phyloP scores from a whole-genome alignment of 2,888 invertebrate species.

The Ganaspis brasiliensis region DNA sequence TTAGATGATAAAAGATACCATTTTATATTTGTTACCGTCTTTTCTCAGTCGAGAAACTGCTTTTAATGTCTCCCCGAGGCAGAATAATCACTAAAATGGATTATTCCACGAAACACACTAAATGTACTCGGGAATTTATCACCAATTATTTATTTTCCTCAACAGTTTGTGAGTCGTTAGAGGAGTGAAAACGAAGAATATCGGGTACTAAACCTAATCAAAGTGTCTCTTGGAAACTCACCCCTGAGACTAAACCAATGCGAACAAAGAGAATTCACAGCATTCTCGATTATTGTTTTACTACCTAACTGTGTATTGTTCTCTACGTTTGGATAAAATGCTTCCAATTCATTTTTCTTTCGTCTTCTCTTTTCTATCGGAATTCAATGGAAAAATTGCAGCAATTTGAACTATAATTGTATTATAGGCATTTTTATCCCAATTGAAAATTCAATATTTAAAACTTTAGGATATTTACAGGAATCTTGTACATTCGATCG shows the following conservation, averaged over 20 bases:
- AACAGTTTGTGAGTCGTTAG: constrained; percentile 3
- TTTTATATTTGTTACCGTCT: neutral
- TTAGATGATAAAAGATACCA: neutral
- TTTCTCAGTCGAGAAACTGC: neutral
- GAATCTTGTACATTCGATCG: no score
- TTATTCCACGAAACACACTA: constrained; percentile 28
- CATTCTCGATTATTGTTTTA: constrained; percentile 21
- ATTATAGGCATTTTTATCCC: neutral
- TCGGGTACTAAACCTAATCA: constrained; percentile 10
- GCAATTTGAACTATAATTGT: constrained; percentile 1
- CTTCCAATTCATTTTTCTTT: neutral
- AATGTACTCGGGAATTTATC: constrained; percentile 19
- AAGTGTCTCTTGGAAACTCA: constrained; percentile 17
- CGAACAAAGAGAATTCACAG: constrained; percentile 8
- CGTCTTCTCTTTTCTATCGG: neutral
- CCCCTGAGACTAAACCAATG: constrained; percentile 14
- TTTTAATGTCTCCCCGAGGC: constrained; percentile 18
- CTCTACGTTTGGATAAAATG: constrained; percentile 3
- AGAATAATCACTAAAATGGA: constrained; percentile 23
- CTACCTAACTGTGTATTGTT: constrained; percentile 7
- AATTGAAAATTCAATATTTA: no score
- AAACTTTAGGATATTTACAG: no score
- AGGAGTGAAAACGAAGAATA: constrained; percentile 20
- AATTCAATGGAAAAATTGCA: neutral
- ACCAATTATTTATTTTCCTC: constrained; percentile 23